Conservation (phyloP, 2,113 vertebrate genomes). For the Talpa occidentalis region DNA sequence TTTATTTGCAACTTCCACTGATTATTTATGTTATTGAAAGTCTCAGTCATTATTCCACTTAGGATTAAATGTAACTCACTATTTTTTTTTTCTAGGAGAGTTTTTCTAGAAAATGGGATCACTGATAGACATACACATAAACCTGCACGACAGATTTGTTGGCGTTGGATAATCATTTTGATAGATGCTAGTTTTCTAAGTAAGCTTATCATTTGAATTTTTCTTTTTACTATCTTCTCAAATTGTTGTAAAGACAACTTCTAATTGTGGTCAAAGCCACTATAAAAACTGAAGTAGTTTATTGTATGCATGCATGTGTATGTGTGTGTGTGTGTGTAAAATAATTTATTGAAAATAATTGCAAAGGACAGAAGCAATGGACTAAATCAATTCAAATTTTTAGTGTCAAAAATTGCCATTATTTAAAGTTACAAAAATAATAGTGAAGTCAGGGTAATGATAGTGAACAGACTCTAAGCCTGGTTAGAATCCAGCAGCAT, state of each 20-base stretch:
- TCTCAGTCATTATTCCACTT: neutral
- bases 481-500: neutral
- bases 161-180: neutral
- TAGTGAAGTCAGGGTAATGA: neutral
- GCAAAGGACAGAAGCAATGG: neutral
- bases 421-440: neutral
- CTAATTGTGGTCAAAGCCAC: neutral
- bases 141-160: neutral
- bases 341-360: neutral
- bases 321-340: neutral
- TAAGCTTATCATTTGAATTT: neutral
- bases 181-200: neutral
- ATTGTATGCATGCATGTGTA: neutral
- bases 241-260: neutral
- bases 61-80: constrained; percentile 5
- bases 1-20: neutral
- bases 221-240: neutral
- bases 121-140: neutral
- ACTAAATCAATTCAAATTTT: neutral
- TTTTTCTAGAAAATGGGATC: neutral
- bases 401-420: neutral
- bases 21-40: neutral
- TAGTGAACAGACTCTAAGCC: neutral
- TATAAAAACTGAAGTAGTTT: neutral
- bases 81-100: neutral